Percentiles rank a stretch among this genome's conserved stretches.
These are phyloP conservation scores for Macaca nemestrina DNA, from an alignment of 2,113 vertebrate species.

Conservation along the genomic window DNA sequence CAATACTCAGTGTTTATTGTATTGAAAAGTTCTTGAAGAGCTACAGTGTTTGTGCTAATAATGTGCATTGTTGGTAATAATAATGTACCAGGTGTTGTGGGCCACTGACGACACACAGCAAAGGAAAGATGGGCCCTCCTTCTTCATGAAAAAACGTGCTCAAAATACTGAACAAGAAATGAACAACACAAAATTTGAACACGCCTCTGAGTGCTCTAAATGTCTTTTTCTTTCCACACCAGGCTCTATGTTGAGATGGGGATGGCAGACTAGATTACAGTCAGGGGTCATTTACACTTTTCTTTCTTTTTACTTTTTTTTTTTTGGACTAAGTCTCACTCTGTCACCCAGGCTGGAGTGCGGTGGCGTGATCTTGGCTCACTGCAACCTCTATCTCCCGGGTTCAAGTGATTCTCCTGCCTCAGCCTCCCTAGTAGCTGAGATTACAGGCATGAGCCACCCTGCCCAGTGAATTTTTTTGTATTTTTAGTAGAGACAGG, in stretches of 20 bases:
- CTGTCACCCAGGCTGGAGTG: no score
- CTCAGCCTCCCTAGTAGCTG: no score
- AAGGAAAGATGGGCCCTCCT: neutral
- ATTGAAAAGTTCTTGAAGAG: neutral
- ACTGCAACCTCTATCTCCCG: no score
- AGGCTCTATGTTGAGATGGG: neutral
- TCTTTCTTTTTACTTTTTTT: neutral
- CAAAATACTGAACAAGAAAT: neutral
- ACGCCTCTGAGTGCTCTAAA: fast-evolving
- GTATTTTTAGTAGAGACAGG: no score
- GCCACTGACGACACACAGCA: neutral
- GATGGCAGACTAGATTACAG: neutral
- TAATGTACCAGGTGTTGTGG: fast-evolving
- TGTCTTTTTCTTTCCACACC: neutral
- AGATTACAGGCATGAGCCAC: no score
- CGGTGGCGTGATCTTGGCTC: no score
- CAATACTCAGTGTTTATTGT: neutral
- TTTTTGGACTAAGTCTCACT: neutral
- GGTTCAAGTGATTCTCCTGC: no score
- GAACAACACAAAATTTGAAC: neutral
- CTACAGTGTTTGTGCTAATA: neutral
- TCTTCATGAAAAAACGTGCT: neutral
- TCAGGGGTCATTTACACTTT: neutral
- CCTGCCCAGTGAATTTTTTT: no score
- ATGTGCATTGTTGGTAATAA: neutral